phyloP scores from a whole-genome alignment of 2,113 vertebrate species.

The Psittacula cyanocephala region DNA sequence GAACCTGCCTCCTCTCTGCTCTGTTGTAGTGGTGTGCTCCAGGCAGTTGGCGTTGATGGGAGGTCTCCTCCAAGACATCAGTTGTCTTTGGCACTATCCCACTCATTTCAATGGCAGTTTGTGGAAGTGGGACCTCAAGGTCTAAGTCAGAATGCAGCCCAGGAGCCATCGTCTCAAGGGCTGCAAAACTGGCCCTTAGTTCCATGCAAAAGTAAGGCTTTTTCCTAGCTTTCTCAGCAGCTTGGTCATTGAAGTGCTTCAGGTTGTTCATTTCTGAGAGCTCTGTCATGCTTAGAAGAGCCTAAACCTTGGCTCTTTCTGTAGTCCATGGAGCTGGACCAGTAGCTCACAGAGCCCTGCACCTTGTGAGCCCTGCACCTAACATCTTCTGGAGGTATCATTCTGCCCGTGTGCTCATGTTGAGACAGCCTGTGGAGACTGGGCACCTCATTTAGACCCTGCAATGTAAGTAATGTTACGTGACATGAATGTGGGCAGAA shows the following conservation, averaged over 20 bases:
- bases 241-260: not conserved
- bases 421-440: not conserved
- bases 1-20: not conserved
- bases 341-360: not conserved
- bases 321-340: not conserved
- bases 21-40: accelerated
- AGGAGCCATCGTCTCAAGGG: too few species aligned
- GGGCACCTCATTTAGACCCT: not conserved
- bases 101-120: accelerated
- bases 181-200: not conserved
- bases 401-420: not conserved
- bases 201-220: not conserved
- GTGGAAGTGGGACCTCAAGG: not conserved
- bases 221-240: not conserved
- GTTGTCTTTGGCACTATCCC: not conserved
- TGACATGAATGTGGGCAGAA: not conserved
- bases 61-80: not conserved
- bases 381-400: not conserved
- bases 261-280: not conserved
- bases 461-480: not conserved
- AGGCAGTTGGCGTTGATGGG: accelerated
- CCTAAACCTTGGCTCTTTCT: not conserved
- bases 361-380: too few species aligned
- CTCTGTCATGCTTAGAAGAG: not conserved
- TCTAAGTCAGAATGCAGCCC: not conserved